Evolutionary conservation across 2,113 vertebrate genomes (phyloP).

Genomic region (Oreochromis tanganicae): DNA sequence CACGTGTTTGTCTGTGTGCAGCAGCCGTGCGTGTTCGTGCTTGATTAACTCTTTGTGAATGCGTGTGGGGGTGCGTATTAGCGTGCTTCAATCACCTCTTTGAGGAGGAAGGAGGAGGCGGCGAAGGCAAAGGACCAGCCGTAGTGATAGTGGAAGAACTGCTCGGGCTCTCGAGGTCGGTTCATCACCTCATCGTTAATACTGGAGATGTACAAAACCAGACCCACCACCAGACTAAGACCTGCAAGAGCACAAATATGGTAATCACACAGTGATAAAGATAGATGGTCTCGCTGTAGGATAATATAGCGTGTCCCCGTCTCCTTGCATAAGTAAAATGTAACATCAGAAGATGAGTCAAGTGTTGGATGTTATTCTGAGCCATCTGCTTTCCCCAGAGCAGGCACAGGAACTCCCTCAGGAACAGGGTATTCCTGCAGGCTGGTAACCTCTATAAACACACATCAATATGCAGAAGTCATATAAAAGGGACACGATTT

Average conservation of each 20-base stretch:
- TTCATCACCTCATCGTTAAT: slow-evolving; percentile 96
- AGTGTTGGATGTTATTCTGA: neutral
- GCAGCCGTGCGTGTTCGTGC: neutral
- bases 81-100: slow-evolving; percentile 74
- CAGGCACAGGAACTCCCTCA: neutral
- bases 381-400: neutral
- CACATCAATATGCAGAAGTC: neutral
- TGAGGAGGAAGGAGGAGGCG: slow-evolving; percentile 88
- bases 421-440: neutral
- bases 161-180: slow-evolving; percentile 83
- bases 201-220: slow-evolving; percentile 90
- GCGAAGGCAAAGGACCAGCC: slow-evolving; percentile 92
- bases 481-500: fast-evolving
- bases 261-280: neutral
- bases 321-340: neutral
- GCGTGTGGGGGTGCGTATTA: neutral
- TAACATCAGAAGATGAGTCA: neutral
- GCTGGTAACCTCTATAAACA: neutral
- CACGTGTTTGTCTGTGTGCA: neutral
- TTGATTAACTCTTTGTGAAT: neutral
- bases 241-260: slow-evolving; percentile 60
- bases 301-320: neutral
- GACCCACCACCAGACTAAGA: slow-evolving; percentile 84
- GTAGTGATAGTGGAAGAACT: slow-evolving; percentile 87
- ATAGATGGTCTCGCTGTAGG: fast-evolving